Evolutionary conservation across 1,140 invertebrate species (phyloP).

Genomic region (Megalonaias nervosa): DNA sequence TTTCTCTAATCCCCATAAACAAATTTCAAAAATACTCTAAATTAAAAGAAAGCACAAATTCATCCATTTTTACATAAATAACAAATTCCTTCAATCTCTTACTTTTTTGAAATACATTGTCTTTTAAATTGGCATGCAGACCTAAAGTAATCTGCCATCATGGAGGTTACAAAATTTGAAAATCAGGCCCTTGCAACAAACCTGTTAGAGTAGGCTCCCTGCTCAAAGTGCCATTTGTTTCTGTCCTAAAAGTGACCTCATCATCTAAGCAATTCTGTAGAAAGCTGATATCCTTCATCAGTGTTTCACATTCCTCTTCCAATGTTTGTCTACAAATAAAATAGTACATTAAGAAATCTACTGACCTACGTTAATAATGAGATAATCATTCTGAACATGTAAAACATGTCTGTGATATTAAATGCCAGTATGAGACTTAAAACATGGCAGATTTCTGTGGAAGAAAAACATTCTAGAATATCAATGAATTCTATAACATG

Average conservation of each 20-base stretch:
- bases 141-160: not conserved
- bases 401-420: too few relatives aligned
- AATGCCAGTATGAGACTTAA: too few relatives aligned
- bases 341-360: too few relatives aligned
- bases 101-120: not conserved
- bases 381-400: too few relatives aligned
- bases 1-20: too few relatives aligned
- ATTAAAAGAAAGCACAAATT: too few relatives aligned
- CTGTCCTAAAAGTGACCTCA: slow-evolving; percentile 51
- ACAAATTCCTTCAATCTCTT: not conserved
- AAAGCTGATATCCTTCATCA: slow-evolving; percentile 58
- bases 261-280: slow-evolving; percentile 60
- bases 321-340: slow-evolving; percentile 45
- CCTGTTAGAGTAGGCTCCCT: slow-evolving; percentile 62
- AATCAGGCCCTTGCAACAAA: slow-evolving; percentile 4
- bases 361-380: too few relatives aligned
- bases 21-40: too few relatives aligned
- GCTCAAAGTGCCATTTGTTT: slow-evolving; percentile 30
- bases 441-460: not conserved
- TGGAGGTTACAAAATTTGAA: not conserved
- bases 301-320: slow-evolving; percentile 56
- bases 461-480: not conserved
- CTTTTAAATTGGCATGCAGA: not conserved
- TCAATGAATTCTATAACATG: too few relatives aligned
- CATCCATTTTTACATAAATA: not conserved